These are phyloP conservation scores for Hypothenemus hampei DNA, from an alignment of 1,140 invertebrate species.

Conservation along the genomic window DNA sequence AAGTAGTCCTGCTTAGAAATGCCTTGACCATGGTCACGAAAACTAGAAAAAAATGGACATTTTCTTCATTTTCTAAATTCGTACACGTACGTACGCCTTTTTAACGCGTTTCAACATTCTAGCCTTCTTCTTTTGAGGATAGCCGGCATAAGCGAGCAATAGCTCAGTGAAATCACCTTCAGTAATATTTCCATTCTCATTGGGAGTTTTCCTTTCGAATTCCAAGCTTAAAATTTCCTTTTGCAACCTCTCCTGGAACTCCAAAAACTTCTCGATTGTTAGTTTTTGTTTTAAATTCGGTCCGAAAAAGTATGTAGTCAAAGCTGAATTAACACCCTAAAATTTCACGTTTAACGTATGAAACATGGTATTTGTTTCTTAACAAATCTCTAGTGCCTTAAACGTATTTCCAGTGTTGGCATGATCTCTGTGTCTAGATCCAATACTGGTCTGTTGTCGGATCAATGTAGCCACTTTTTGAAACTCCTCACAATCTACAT, in stretches of 20 bases:
- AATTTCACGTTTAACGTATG: neutral
- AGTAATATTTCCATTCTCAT: constrained; percentile 79
- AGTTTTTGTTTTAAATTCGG: constrained; percentile 78
- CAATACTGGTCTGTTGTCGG: constrained; percentile 92
- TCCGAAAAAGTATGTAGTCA: constrained; percentile 92
- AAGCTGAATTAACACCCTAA: constrained; percentile 86
- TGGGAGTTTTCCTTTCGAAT: constrained; percentile 81
- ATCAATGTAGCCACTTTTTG: constrained; percentile 92
- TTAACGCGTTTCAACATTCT: constrained; percentile 93
- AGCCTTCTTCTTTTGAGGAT: constrained; percentile 87
- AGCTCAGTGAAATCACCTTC: constrained; percentile 95
- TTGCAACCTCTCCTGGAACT: constrained; percentile 93
- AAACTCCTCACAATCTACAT: constrained; percentile 97
- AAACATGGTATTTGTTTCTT: no score
- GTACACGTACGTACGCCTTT: constrained; percentile 60
- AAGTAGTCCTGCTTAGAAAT: constrained; percentile 83
- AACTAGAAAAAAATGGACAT: neutral
- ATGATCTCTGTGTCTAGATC: constrained; percentile 91
- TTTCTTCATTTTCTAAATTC: no score
- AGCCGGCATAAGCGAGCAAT: constrained; percentile 93
- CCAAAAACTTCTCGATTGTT: constrained; percentile 91
- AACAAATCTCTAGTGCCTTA: no score
- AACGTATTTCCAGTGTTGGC: constrained; percentile 90
- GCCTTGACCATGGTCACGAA: constrained; percentile 46
- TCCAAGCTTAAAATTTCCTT: constrained; percentile 92